Evolutionary conservation across 1,140 invertebrate species (phyloP).

Genomic region (Drosophila asahinai): DNA sequence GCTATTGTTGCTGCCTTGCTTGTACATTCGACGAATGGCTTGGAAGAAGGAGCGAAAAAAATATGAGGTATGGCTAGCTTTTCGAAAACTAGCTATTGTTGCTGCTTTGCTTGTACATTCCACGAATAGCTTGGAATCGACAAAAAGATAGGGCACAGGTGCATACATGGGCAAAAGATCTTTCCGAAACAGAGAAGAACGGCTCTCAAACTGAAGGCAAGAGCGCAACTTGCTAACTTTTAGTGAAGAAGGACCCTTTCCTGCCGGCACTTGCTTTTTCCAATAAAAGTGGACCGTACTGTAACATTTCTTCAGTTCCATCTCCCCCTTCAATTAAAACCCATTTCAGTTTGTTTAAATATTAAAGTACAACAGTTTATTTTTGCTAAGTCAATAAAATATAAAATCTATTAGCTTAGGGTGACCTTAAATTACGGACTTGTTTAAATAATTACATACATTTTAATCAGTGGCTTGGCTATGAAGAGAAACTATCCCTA

Average conservation of each 20-base stretch:
- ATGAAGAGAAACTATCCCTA: constrained; percentile 53
- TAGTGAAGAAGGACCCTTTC: too few relatives aligned
- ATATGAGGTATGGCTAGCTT: too few relatives aligned
- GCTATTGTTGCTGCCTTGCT: too few relatives aligned
- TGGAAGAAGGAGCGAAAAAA: too few relatives aligned
- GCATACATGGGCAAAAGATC: too few relatives aligned
- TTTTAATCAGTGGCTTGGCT: constrained; percentile 75
- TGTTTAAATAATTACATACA: constrained; percentile 49
- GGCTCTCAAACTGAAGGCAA: too few relatives aligned
- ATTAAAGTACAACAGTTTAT: constrained; percentile 38
- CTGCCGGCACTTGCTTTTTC: too few relatives aligned
- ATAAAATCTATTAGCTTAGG: constrained; percentile 20
- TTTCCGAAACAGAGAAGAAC: neutral
- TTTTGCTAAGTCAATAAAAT: constrained; percentile 19
- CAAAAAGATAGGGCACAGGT: too few relatives aligned
- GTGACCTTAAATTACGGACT: constrained; percentile 10
- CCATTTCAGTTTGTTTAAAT: neutral
- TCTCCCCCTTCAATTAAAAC: neutral
- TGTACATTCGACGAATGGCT: too few relatives aligned
- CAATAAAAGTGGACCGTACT: neutral
- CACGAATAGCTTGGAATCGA: too few relatives aligned
- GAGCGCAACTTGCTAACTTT: neutral
- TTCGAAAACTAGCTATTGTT: too few relatives aligned
- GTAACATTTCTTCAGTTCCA: neutral
- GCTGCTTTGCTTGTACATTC: too few relatives aligned